Evolutionary conservation across 2,888 invertebrate genomes (phyloP).

Genomic region (Drosophila merina): DNA sequence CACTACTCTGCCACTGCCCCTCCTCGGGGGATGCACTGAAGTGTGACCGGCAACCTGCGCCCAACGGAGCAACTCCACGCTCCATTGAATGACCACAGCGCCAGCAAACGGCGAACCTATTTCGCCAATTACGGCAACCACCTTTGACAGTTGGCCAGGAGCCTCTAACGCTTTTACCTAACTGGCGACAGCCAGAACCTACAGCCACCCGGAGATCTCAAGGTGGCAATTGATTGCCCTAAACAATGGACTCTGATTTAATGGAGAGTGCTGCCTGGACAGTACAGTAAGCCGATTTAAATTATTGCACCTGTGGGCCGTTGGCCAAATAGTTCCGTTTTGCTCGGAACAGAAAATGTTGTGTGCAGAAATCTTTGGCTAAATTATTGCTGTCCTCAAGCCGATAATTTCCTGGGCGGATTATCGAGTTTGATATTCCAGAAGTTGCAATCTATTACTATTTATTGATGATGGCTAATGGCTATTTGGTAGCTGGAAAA

Average conservation of each 20-base stretch:
- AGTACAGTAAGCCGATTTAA: slow-evolving; percentile 32
- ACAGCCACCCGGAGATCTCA: slow-evolving; percentile 41
- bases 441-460: background rate
- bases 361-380: slow-evolving; percentile 8
- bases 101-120: slow-evolving; percentile 56
- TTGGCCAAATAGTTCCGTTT: slow-evolving; percentile 1
- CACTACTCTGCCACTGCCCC: background rate
- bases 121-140: slow-evolving; percentile 70
- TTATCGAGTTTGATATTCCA: slow-evolving; percentile 5
- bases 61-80: slow-evolving; percentile 40
- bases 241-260: slow-evolving; percentile 53
- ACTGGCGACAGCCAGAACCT: background rate
- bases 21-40: slow-evolving; percentile 55
- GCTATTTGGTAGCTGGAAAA: background rate
- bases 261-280: slow-evolving; percentile 51
- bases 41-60: slow-evolving; percentile 43
- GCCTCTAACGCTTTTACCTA: slow-evolving; percentile 11
- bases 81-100: slow-evolving; percentile 64
- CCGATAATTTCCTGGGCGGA: slow-evolving; percentile 9
- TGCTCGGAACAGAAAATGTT: background rate
- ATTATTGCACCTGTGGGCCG: slow-evolving; percentile 29
- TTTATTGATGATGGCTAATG: slow-evolving; percentile 7
- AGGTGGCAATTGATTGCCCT: slow-evolving; percentile 72
- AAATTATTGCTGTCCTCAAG: slow-evolving; percentile 15
- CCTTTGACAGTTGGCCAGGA: slow-evolving; percentile 40